These are phyloP conservation scores for Onychomys torridus DNA, from an alignment of 2,797 vertebrate genomes.

Conservation along the genomic window DNA sequence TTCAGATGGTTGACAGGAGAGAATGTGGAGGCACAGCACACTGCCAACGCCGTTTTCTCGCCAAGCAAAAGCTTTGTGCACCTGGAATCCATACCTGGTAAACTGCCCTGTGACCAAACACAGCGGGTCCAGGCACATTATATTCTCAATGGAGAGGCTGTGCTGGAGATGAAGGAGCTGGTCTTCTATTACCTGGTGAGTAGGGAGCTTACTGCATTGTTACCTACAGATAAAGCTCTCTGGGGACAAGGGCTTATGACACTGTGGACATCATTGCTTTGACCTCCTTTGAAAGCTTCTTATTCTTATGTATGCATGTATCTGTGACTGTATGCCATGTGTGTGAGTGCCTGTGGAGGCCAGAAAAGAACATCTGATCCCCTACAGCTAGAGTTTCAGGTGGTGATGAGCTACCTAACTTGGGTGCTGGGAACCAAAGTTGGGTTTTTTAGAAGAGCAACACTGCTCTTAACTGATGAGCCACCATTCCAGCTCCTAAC, in stretches of 20 bases:
- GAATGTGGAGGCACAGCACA: constrained; percentile 1
- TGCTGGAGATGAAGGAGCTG: constrained; percentile 78
- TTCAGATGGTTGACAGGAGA: constrained; percentile 73
- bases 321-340: neutral
- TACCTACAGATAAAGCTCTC: neutral
- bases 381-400: neutral
- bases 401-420: neutral
- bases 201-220: neutral
- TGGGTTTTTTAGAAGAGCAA: neutral
- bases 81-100: constrained; percentile 72
- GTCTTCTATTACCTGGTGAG: constrained; percentile 87
- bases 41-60: constrained; percentile 81
- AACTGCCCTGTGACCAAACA: constrained; percentile 80
- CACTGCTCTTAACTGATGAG: neutral
- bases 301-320: neutral
- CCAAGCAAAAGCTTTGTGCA: constrained; percentile 85
- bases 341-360: neutral
- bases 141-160: constrained; percentile 72
- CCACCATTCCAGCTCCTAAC: neutral
- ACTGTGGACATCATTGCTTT: neutral
- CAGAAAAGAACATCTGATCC: neutral
- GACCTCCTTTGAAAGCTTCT: neutral
- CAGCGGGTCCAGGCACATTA: constrained; percentile 80
- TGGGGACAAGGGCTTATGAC: neutral
- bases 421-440: neutral